These are phyloP conservation scores for Delphinapterus leucas DNA, from an alignment of 2,113 vertebrate genomes.

Conservation along the genomic window DNA sequence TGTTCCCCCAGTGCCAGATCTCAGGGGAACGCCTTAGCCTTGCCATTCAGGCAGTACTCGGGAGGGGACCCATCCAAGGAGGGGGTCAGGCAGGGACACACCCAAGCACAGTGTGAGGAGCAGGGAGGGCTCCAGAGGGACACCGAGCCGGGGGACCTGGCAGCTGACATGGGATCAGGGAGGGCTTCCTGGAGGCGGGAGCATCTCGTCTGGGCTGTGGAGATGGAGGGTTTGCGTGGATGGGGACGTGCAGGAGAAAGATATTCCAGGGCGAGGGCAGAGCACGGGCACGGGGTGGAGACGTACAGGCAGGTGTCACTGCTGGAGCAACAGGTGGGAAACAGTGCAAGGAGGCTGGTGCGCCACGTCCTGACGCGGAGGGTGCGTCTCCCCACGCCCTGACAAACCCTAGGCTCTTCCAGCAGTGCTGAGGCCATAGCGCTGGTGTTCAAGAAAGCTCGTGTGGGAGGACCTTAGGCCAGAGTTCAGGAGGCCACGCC, in stretches of 20 bases:
- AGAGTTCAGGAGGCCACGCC: not conserved
- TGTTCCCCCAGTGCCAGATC: not conserved
- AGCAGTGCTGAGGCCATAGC: fast-evolving
- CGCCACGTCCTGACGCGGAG: no score
- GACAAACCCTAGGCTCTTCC: not conserved
- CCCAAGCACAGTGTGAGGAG: fast-evolving
- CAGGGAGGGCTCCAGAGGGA: not conserved
- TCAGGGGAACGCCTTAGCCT: not conserved
- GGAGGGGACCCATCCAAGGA: fast-evolving
- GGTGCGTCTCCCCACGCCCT: no score
- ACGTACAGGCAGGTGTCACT: no score
- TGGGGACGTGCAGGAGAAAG: not conserved
- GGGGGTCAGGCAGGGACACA: fast-evolving
- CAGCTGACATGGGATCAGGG: not conserved
- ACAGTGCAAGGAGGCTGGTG: not conserved
- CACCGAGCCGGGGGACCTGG: not conserved
- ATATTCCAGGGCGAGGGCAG: not conserved
- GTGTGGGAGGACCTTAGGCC: fast-evolving
- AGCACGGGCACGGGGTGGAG: fast-evolving
- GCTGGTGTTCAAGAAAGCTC: no score
- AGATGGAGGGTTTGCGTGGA: not conserved
- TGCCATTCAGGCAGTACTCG: not conserved
- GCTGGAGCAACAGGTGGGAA: not conserved
- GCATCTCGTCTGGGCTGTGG: fast-evolving
- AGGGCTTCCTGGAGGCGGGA: not conserved